Conservation (phyloP, 2,888 invertebrate genomes). For the Maniola hyperantus region DNA sequence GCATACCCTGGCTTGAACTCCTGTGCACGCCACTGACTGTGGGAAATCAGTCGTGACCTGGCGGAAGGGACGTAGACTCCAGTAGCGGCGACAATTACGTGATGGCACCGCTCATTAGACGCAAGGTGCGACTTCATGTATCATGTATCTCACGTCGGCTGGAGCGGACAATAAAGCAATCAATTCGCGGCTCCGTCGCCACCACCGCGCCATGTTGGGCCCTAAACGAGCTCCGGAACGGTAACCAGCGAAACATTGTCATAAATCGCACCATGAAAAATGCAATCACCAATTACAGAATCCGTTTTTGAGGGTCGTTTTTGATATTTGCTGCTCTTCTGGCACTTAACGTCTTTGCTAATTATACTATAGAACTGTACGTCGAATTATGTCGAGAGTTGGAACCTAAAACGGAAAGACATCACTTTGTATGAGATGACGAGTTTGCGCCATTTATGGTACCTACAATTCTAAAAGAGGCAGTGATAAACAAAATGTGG, state of each 20-base stretch:
- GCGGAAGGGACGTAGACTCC: constrained; percentile 6
- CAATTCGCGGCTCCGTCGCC: constrained; percentile 63
- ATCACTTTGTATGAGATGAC: neutral
- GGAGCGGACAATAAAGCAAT: constrained; percentile 77
- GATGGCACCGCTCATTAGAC: constrained; percentile 71
- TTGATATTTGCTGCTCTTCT: constrained; percentile 15
- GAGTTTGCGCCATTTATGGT: constrained; percentile 5
- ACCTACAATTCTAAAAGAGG: neutral
- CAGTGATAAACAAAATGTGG: neutral
- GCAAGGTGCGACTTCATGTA: constrained; percentile 72
- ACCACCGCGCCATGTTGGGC: constrained; percentile 33
- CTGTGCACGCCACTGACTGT: too few species aligned
- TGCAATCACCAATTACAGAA: constrained; percentile 17
- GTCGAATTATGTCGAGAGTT: neutral
- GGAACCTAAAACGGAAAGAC: neutral
- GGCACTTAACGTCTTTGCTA: neutral
- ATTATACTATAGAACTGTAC: constrained; percentile 2
- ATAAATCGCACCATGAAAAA: constrained; percentile 18
- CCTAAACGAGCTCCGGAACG: constrained; percentile 60
- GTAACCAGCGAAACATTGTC: constrained; percentile 44
- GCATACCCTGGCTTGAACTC: too few species aligned
- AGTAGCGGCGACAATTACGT: constrained; percentile 60
- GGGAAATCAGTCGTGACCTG: constrained; percentile 21
- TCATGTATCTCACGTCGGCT: constrained; percentile 75
- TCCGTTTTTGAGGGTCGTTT: constrained; percentile 17